Evolutionary conservation across 2,888 invertebrate genomes (phyloP).

Genomic region (Tiliacea citrago): DNA sequence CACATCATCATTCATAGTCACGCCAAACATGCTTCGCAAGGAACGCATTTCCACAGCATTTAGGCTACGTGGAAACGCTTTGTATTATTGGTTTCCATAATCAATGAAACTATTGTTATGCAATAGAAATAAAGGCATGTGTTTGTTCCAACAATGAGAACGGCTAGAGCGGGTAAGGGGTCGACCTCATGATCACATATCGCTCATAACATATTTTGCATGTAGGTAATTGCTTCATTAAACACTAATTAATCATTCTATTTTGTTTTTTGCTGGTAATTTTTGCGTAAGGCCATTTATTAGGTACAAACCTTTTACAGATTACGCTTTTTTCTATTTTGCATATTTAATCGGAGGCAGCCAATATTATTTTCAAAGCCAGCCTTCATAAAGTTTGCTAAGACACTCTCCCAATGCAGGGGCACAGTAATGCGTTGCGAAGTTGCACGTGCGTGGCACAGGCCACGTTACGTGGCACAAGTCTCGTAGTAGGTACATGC

Average conservation of each 20-base stretch:
- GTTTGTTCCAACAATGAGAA: constrained; percentile 57
- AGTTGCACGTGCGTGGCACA: background rate
- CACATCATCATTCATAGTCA: too few relatives aligned
- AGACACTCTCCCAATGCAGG: background rate
- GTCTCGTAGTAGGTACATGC: background rate
- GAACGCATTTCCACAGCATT: too few relatives aligned
- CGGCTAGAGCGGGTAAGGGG: constrained; percentile 41
- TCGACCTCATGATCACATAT: constrained; percentile 66
- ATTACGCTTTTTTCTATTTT: constrained; percentile 1
- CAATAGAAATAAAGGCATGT: constrained; percentile 50
- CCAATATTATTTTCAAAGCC: background rate
- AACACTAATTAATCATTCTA: constrained; percentile 47
- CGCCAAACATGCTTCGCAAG: too few relatives aligned
- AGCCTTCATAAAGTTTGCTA: background rate
- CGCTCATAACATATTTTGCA: constrained; percentile 37
- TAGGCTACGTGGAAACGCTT: constrained; percentile 43
- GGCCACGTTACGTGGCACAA: background rate
- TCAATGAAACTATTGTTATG: constrained; percentile 61
- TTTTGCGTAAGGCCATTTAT: constrained; percentile 17
- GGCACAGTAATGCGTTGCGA: background rate
- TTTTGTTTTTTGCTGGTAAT: background rate
- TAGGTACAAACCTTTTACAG: background rate
- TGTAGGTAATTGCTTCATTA: constrained; percentile 58
- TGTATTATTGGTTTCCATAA: constrained; percentile 58
- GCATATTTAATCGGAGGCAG: background rate